Percentiles rank a stretch among this genome's conserved stretches.
Conservation (phyloP, 2,797 vertebrate species). For the Leucoraja ocellata region DNA sequence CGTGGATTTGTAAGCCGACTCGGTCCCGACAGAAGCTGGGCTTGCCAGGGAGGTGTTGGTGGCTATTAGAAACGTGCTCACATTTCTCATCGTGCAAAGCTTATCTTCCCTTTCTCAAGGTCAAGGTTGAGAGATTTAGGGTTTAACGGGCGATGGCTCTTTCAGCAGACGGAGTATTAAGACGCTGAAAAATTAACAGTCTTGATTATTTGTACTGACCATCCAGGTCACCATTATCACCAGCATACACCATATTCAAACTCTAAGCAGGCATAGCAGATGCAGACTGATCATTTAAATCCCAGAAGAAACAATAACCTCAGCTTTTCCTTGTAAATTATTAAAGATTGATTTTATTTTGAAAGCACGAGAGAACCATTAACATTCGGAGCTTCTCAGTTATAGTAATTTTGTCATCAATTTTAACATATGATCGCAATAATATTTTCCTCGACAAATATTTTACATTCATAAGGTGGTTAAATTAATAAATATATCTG, state of each 20-base stretch:
- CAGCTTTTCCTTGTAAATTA: background rate
- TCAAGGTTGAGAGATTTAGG: background rate
- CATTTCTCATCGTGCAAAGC: conserved; percentile 51
- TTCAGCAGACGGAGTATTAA: background rate
- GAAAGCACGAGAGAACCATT: background rate
- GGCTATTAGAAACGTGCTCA: conserved; percentile 57
- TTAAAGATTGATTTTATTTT: background rate
- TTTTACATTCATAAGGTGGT: background rate
- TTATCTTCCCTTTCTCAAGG: background rate
- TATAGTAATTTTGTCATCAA: background rate
- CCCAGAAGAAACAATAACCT: background rate
- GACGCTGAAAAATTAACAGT: background rate
- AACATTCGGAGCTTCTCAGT: background rate
- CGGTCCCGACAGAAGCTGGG: conserved; percentile 40
- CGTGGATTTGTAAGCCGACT: conserved; percentile 49
- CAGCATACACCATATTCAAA: background rate
- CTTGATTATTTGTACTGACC: conserved; percentile 1
- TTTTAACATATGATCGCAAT: background rate
- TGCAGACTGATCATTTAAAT: background rate
- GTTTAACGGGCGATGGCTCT: background rate
- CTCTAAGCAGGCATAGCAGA: background rate
- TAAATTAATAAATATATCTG: background rate
- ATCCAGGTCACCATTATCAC: background rate
- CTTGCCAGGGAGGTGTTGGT: conserved; percentile 61
- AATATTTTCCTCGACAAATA: background rate